Base-by-base conservation (phyloP, 2,113 vertebrate genomes). In the Semnornis frantzii region DNA sequence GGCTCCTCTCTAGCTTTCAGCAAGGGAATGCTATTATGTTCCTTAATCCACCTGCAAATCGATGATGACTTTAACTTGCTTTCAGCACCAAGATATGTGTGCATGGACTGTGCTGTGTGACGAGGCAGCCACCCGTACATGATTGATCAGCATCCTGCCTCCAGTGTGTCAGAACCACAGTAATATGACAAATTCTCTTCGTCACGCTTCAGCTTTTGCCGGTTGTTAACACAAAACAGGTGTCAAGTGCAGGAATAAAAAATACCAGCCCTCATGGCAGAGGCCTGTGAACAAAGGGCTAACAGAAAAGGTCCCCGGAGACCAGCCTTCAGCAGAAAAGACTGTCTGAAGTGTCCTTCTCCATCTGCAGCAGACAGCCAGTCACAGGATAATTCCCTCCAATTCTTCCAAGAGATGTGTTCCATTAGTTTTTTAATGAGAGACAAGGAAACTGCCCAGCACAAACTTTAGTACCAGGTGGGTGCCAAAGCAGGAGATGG, bases 161-260 rank as follows among this genome's bases (percentile, higher is more conserved):
- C 15, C 7, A 27, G 2, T 30, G 65, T 72, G 64, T 65, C 85
- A 84, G n/a, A 81, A 63, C 64, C 79, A 84, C 93, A 87, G 54
- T 55, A 46, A 76, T 2, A 82, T 25, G 92, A 90, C 85, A 95
- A 89, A 93, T 95, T 86, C 82, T 80, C 82, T 46, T 85, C 0
- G 63, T 91, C 84, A 66, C 15, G 71, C 90, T 75, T 80, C 60
- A 59, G 75, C 64, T 78, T 71, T 82, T 21, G 58, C 81, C 74
- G 73, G 21, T 39, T 90, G 72, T 79, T 89, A 95, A 94, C 88
- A 71, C 46, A 70, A 90, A 96, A 72, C 92, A 95, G 95, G 87
- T 90, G 86, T 31, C 73, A 92, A 89, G 85, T 60, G 46, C 46
- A 85, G 60, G 66, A 73, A 94, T 73, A 58, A 77, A 93, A 95